phyloP scores from a whole-genome alignment of 2,888 invertebrate species.

The Anarsia innoxiella region DNA sequence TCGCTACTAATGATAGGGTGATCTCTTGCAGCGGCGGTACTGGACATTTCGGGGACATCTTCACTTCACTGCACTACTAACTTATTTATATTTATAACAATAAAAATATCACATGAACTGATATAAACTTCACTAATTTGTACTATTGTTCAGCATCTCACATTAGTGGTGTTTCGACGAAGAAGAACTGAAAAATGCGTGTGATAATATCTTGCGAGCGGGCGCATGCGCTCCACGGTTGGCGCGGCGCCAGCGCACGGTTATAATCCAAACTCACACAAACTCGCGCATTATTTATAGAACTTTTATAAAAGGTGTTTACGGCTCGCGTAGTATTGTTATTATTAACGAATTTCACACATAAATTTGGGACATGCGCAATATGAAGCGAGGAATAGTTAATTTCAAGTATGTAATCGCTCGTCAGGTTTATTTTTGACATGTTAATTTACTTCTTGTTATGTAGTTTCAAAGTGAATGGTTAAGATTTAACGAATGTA shows the following conservation, averaged over 20 bases:
- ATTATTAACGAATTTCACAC: constrained; percentile 29
- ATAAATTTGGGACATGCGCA: not conserved
- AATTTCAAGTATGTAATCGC: no score
- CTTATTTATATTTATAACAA: no score
- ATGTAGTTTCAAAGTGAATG: no score
- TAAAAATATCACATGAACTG: constrained; percentile 40
- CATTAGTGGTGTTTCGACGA: constrained; percentile 35
- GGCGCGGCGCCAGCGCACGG: constrained; percentile 58
- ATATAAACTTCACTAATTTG: constrained; percentile 25
- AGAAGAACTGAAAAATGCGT: constrained; percentile 59
- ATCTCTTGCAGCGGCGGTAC: constrained; percentile 77
- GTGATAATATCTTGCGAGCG: constrained; percentile 56
- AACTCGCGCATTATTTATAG: constrained; percentile 61
- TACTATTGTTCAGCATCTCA: constrained; percentile 53
- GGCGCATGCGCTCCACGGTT: constrained; percentile 49
- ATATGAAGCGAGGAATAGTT: no score
- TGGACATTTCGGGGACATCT: constrained; percentile 79
- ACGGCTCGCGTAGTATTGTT: constrained; percentile 46
- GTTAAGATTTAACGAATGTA: no score
- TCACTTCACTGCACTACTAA: constrained; percentile 32
- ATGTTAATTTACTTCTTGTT: no score
- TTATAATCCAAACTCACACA: constrained; percentile 64
- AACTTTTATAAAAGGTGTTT: constrained; percentile 66
- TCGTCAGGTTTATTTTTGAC: no score
- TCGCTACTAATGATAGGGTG: constrained; percentile 76